Percentiles rank a stretch among this genome's conserved stretches.
Conservation (phyloP, 2,113 vertebrate species). For the Asarcornis scutulata region DNA sequence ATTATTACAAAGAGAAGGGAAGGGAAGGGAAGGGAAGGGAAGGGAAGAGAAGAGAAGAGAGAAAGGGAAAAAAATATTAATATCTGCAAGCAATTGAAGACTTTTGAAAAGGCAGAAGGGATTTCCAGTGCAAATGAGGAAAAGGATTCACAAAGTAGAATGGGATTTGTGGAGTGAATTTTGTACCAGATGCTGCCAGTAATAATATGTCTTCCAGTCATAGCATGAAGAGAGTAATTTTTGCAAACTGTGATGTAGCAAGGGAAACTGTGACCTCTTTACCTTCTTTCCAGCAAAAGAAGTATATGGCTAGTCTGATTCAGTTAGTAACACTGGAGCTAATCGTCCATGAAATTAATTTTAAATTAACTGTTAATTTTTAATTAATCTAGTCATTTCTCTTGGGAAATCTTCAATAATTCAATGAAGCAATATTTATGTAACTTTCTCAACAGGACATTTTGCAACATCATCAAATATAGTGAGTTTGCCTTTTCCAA, state of each 20-base stretch:
- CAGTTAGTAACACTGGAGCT: not conserved
- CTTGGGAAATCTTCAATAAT: constrained; percentile 12
- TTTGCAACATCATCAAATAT: not conserved
- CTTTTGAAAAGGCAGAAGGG: not conserved
- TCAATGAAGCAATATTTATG: not conserved
- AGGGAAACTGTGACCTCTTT: not conserved
- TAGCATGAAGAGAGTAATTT: not conserved
- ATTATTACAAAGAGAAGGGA: not conserved
- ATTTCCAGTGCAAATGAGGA: not conserved
- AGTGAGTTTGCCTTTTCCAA: not conserved
- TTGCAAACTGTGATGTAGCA: not conserved
- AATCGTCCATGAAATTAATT: not conserved
- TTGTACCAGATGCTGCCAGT: not conserved
- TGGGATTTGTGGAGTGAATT: not conserved
- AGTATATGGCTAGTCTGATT: not conserved
- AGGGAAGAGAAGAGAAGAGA: no score
- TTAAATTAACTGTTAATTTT: constrained; percentile 26
- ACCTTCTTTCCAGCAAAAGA: constrained; percentile 11
- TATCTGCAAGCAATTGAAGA: not conserved
- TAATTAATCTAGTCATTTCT: constrained; percentile 9
- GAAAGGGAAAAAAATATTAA: not conserved
- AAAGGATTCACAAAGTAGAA: not conserved
- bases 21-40: no score
- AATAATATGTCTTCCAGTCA: constrained; percentile 8
- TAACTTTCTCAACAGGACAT: not conserved